A percentile compares a stretch with the other conserved stretches of the same genome.
phyloP scores from a whole-genome alignment of 1,140 invertebrate genomes.

The Ceratitis capitata region DNA sequence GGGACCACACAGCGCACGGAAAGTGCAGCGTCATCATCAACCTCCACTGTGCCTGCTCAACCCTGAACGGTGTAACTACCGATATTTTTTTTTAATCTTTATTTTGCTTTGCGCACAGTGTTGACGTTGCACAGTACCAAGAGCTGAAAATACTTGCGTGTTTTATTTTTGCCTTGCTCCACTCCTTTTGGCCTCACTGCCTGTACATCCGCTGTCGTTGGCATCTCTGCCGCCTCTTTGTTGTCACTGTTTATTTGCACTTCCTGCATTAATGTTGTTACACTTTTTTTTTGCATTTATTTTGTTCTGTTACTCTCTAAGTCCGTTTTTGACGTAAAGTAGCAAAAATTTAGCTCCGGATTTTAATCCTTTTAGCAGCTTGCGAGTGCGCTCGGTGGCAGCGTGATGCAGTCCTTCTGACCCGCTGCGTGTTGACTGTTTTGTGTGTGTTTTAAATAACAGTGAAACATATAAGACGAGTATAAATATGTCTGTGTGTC shows the following conservation, averaged over 20 bases:
- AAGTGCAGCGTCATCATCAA: slow-evolving; percentile 9
- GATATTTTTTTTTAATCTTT: too few relatives aligned
- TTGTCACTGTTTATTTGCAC: background rate
- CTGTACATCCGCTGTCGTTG: background rate
- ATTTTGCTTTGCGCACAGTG: background rate
- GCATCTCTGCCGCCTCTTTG: background rate
- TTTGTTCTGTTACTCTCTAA: background rate
- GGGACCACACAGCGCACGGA: background rate
- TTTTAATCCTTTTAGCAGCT: slow-evolving; percentile 24
- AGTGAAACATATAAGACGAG: too few relatives aligned
- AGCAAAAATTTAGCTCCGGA: slow-evolving; percentile 20
- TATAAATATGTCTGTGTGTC: background rate
- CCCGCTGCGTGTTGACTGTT: background rate
- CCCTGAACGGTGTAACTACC: background rate
- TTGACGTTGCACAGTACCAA: background rate
- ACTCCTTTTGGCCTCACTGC: background rate
- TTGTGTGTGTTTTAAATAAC: background rate
- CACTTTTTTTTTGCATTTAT: background rate
- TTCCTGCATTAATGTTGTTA: background rate
- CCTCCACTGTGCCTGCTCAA: background rate
- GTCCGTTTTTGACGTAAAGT: slow-evolving; percentile 12
- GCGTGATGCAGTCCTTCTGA: background rate
- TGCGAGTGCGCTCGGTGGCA: background rate
- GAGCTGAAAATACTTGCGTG: background rate
- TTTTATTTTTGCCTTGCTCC: background rate